These are phyloP conservation scores for Eupleurogrammus muticus DNA, from an alignment of 2,797 vertebrate species.

Conservation along the genomic window DNA sequence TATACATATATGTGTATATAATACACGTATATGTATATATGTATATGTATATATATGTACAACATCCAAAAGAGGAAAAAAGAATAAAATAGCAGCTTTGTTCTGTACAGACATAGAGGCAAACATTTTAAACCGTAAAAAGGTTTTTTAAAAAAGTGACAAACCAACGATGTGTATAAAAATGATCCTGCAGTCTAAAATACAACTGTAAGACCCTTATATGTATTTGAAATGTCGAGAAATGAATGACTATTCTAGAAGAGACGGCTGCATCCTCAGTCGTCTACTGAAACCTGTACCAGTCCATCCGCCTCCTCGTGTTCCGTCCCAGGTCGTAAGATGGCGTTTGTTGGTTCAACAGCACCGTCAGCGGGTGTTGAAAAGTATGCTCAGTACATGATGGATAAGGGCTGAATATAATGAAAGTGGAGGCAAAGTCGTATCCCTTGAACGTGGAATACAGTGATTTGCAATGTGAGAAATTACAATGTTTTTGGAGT, in stretches of 20 bases:
- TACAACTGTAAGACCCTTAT: conserved; percentile 92
- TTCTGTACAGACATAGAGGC: conserved; percentile 98
- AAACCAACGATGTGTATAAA: conserved; percentile 91
- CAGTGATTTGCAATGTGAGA: conserved; percentile 60
- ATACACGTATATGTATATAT: conserved; percentile 47
- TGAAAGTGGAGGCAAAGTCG: conserved; percentile 46
- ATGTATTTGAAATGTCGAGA: conserved; percentile 81
- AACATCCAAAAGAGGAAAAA: conserved; percentile 92
- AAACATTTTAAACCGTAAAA: conserved; percentile 97
- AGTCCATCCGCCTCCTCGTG: conserved; percentile 58
- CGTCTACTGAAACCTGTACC: conserved; percentile 48
- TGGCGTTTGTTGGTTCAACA: conserved; percentile 63
- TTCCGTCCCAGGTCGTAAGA: conserved; percentile 41
- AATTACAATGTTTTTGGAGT: conserved; percentile 35
- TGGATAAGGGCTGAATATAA: conserved; percentile 42
- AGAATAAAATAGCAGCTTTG: conserved; percentile 99
- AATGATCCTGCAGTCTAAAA: conserved; percentile 92
- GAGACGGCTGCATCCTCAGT: conserved; percentile 70
- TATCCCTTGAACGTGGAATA: conserved; percentile 48
- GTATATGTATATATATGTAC: conserved; percentile 15
- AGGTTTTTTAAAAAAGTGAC: conserved; percentile 97
- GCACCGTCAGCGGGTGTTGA: conserved; percentile 31
- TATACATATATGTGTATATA: conserved; percentile 41
- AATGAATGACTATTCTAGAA: conserved; percentile 79
- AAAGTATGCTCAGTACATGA: conserved; percentile 53